Conservation (phyloP, 2,113 vertebrate species). For the Cheilinus undulatus region DNA sequence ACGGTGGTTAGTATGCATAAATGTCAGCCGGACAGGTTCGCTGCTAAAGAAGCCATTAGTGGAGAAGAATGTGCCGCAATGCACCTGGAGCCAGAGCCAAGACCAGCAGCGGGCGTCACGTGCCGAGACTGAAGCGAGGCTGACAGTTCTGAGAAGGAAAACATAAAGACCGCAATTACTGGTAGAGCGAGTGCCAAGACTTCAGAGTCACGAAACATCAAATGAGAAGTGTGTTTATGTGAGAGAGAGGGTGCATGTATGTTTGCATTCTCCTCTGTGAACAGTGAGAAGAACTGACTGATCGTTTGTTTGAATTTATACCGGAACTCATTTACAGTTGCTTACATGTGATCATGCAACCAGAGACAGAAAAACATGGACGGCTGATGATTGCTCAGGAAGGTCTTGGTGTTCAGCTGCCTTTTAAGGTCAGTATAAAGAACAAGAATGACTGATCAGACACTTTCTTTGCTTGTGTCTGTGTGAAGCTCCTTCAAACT, state of each 20-base stretch:
- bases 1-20: conserved; percentile 55
- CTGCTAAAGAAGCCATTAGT: conserved; percentile 32
- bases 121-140: not conserved
- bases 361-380: too few relatives aligned
- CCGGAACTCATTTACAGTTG: not conserved
- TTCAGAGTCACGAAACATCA: not conserved
- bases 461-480: too few relatives aligned
- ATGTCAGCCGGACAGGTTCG: conserved; percentile 62
- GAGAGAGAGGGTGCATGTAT: not conserved
- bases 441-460: too few relatives aligned
- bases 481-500: too few relatives aligned
- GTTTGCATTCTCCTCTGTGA: not conserved
- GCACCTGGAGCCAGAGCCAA: conserved; percentile 59
- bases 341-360: too few relatives aligned
- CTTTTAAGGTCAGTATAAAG: too few relatives aligned
- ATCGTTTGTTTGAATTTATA: not conserved
- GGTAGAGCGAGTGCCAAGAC: not conserved
- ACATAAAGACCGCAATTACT: not conserved
- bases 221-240: not conserved
- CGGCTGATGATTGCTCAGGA: too few relatives aligned
- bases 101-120: conserved; percentile 23
- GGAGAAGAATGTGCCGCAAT: conserved; percentile 48
- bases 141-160: conserved; percentile 3
- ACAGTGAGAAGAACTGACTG: not conserved
- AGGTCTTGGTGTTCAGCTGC: too few relatives aligned